A percentile compares a stretch with the other conserved stretches of the same genome.
Evolutionary conservation across 2,888 invertebrate species (phyloP).

Genomic region (Aromia moschata): DNA sequence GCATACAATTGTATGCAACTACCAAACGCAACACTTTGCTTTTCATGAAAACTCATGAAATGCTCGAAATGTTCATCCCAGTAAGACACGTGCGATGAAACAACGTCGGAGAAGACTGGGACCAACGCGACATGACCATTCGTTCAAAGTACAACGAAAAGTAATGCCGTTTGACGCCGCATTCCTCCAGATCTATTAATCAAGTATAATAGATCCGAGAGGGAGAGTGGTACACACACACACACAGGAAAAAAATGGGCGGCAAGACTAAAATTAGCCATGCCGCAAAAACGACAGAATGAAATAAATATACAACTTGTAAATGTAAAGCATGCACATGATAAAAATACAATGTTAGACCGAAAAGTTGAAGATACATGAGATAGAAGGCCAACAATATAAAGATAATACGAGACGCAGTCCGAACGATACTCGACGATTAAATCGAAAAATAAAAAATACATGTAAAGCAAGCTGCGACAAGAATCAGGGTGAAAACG

Average conservation of each 20-base stretch:
- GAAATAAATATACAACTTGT: slow-evolving; percentile 46
- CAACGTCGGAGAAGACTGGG: neutral
- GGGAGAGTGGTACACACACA: too few species aligned
- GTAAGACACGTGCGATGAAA: slow-evolving; percentile 13
- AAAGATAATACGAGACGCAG: slow-evolving; percentile 43
- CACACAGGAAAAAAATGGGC: slow-evolving; percentile 30
- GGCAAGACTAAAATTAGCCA: slow-evolving; percentile 46
- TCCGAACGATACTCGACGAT: slow-evolving; percentile 44
- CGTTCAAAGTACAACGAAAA: slow-evolving; percentile 23
- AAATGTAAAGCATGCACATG: slow-evolving; percentile 60
- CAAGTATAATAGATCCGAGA: slow-evolving; percentile 33
- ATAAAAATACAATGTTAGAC: slow-evolving; percentile 57
- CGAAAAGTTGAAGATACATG: slow-evolving; percentile 61
- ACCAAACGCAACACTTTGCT: slow-evolving; percentile 25
- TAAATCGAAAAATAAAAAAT: slow-evolving; percentile 6
- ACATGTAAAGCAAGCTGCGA: slow-evolving; percentile 10
- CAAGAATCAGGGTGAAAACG: too few species aligned
- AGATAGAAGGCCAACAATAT: slow-evolving; percentile 65
- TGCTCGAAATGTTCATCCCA: slow-evolving; percentile 16
- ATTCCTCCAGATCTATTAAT: slow-evolving; percentile 26
- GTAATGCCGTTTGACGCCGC: slow-evolving; percentile 7
- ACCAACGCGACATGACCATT: slow-evolving; percentile 14
- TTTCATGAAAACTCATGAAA: slow-evolving; percentile 37
- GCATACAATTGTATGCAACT: slow-evolving; percentile 44
- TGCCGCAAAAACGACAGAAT: slow-evolving; percentile 39